phyloP scores from a whole-genome alignment of 2,113 vertebrate species.

The Rhea americana region DNA sequence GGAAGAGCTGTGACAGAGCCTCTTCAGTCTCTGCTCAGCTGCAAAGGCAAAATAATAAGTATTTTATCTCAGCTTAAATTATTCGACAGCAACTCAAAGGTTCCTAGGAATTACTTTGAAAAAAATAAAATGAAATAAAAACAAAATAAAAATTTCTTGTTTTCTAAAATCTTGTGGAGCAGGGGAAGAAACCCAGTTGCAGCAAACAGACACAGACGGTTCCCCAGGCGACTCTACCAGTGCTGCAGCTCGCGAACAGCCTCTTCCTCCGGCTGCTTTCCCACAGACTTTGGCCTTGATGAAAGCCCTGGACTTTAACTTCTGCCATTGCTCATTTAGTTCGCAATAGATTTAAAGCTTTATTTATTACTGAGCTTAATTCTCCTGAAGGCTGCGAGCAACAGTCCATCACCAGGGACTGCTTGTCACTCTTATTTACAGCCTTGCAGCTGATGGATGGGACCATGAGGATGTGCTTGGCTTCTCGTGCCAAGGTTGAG shows the following conservation, averaged over 20 bases:
- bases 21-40: not conserved
- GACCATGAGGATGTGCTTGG: not conserved
- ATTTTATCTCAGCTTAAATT: not conserved
- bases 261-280: not conserved
- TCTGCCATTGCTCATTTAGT: not conserved
- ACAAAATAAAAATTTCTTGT: not conserved
- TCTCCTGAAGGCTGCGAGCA: not conserved
- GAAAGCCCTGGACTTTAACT: not conserved
- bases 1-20: fast-evolving
- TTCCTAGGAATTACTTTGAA: not conserved
- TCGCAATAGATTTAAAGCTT: not conserved
- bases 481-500: not conserved
- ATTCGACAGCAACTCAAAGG: not conserved
- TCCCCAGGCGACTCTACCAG: not conserved
- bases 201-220: not conserved
- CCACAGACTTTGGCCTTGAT: not conserved
- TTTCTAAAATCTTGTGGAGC: not conserved
- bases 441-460: not conserved
- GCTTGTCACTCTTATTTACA: not conserved
- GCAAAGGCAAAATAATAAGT: not conserved
- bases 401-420: fast-evolving
- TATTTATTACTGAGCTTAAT: not conserved
- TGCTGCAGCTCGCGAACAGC: not conserved
- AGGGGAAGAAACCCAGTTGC: not conserved
- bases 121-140: not conserved